Base-by-base conservation (phyloP, 23 tunicate species). In the Clavelina lepadiformis region DNA sequence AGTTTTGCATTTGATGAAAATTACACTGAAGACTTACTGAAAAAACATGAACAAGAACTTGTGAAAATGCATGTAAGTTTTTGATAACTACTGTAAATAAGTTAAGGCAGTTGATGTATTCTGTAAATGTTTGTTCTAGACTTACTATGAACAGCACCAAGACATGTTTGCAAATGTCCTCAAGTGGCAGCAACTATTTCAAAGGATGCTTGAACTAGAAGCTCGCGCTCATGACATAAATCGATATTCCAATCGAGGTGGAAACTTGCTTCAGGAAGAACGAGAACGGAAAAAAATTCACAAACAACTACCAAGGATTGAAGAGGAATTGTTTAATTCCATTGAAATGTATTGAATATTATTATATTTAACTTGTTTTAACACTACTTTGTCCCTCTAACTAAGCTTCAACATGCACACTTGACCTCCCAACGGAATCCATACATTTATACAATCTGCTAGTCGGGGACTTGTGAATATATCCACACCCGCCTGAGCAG, bases 251-350 rank as follows among this genome's bases (percentile, higher is more conserved):
- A 87, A 87, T 51, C 81, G 96, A 28, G 96, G 88, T 23, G 96
- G 96, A 32, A 80, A 80, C 28, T 51, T 88, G 38, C 67, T 88
- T 32, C 82, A 74, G 38, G 96, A 88, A 45, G 96, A 88, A 53
- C 61, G 47, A 22, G 88, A 88, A 58, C 28, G 96, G 33, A 80
- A 88, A 35, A 73, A 58, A 37, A 73, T 88, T 45, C 81, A 74
- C 58, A 73, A 75, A 38, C 82, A 88, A 38, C 88, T 88, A 24
- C 96, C 96, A n/a, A 88, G 80, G 56, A 88, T 88, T 25, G 88
- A 88, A 50, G 81, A 88, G 36, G 96, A 88, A 23, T 82, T 88
- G 3, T 88, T 88, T 61, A 44, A 15, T n/a, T 78, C 77, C 20
- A 80, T 88, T 51, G 88, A 80, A 35, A 33, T 32, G 96, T 88